These are phyloP conservation scores for Axis porcinus DNA, from an alignment of 2,113 vertebrate genomes.

Conservation along the genomic window DNA sequence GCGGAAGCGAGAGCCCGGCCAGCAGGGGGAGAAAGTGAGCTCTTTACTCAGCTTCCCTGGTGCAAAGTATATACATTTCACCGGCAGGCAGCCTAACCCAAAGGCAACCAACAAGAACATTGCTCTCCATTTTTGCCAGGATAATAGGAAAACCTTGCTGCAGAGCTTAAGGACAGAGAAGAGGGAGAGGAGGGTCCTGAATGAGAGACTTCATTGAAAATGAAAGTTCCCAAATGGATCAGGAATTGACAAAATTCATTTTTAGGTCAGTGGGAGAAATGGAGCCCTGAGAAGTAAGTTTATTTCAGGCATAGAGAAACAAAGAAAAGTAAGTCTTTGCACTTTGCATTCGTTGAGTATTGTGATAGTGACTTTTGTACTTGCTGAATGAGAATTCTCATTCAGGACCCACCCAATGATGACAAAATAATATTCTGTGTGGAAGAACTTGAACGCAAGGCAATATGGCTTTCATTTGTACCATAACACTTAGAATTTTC, in stretches of 20 bases:
- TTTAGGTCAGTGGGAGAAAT: background rate
- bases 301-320: background rate
- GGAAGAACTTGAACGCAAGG: background rate
- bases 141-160: background rate
- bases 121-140: too few species aligned
- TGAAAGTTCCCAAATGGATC: background rate
- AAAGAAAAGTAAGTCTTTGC: background rate
- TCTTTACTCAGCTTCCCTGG: accelerated
- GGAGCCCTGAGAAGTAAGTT: background rate
- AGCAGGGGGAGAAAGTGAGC: background rate
- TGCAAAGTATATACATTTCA: background rate
- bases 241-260: background rate
- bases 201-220: background rate
- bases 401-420: background rate
- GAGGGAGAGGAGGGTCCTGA: background rate
- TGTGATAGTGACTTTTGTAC: background rate
- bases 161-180: background rate
- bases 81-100: background rate
- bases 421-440: background rate
- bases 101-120: background rate
- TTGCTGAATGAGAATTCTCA: background rate
- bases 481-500: background rate
- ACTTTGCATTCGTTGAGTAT: background rate
- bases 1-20: background rate
- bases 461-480: background rate